phyloP scores from a whole-genome alignment of 2,113 vertebrate genomes.

The Dasyornis broadbenti region DNA sequence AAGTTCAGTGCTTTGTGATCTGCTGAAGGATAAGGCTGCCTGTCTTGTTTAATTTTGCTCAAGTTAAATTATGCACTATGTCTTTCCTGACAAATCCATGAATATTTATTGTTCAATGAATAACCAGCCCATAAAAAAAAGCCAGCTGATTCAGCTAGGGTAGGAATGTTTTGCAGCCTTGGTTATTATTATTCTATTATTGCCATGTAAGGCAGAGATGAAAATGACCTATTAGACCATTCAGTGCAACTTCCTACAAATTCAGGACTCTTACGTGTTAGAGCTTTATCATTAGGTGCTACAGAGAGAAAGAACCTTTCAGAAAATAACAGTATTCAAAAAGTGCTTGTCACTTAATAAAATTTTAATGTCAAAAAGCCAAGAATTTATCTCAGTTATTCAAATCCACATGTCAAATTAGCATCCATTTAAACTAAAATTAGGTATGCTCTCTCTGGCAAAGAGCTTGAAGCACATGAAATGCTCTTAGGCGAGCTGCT shows the following conservation, averaged over 20 bases:
- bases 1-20: neutral
- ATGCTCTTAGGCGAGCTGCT: neutral
- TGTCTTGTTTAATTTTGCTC: neutral
- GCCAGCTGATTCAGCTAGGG: neutral
- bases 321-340: neutral
- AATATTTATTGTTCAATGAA: constrained; percentile 27
- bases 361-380: constrained; percentile 9
- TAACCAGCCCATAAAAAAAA: neutral
- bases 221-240: constrained; percentile 18
- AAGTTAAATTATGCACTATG: constrained; percentile 3
- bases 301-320: constrained; percentile 2
- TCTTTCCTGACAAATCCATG: constrained; percentile 2
- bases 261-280: neutral
- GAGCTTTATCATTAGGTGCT: neutral
- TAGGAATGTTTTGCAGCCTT: neutral
- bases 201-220: neutral
- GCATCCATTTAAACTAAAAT: constrained; percentile 29
- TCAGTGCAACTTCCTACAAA: neutral
- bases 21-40: neutral
- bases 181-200: neutral
- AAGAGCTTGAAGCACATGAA: neutral
- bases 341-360: neutral
- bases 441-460: neutral
- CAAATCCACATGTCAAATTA: constrained; percentile 20
- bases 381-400: constrained; percentile 29